Conservation (phyloP, 2,888 invertebrate species). For the Phasia obesa region DNA sequence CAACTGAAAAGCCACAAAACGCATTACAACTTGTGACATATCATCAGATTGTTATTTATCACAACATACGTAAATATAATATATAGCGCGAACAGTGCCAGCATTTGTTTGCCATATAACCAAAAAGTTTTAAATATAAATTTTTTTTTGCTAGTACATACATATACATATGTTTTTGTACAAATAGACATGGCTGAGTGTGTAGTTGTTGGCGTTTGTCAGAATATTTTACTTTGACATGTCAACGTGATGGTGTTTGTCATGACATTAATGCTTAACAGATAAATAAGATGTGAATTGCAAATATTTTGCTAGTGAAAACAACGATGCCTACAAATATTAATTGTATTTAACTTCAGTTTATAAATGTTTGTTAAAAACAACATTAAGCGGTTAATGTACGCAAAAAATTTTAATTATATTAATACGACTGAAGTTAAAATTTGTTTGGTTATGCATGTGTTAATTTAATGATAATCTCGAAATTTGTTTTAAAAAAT, state of each 20-base stretch:
- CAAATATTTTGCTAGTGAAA: constrained; percentile 42
- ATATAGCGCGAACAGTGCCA: constrained; percentile 51
- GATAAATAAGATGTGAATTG: constrained; percentile 61
- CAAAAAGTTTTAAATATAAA: constrained; percentile 7
- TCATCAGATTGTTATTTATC: constrained; percentile 71
- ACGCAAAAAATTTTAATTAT: constrained; percentile 25
- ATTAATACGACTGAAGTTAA: constrained; percentile 17
- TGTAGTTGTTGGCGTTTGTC: constrained; percentile 8
- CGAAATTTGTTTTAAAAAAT: too few species aligned
- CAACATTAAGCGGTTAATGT: constrained; percentile 52
- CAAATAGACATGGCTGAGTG: not conserved
- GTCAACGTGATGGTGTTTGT: constrained; percentile 65
- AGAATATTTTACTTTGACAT: constrained; percentile 59
- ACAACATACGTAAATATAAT: constrained; percentile 10
- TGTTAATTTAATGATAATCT: too few species aligned
- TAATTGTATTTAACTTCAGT: constrained; percentile 56
- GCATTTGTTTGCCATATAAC: constrained; percentile 46
- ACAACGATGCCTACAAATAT: constrained; percentile 18
- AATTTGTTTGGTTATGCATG: not conserved
- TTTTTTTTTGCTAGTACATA: constrained; percentile 23
- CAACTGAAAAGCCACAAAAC: constrained; percentile 70
- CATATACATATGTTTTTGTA: not conserved
- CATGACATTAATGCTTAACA: constrained; percentile 60
- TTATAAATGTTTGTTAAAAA: constrained; percentile 60
- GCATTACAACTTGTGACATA: constrained; percentile 71